Base-by-base conservation (phyloP, 1,140 invertebrate genomes). In the Nixonia krombeini region DNA sequence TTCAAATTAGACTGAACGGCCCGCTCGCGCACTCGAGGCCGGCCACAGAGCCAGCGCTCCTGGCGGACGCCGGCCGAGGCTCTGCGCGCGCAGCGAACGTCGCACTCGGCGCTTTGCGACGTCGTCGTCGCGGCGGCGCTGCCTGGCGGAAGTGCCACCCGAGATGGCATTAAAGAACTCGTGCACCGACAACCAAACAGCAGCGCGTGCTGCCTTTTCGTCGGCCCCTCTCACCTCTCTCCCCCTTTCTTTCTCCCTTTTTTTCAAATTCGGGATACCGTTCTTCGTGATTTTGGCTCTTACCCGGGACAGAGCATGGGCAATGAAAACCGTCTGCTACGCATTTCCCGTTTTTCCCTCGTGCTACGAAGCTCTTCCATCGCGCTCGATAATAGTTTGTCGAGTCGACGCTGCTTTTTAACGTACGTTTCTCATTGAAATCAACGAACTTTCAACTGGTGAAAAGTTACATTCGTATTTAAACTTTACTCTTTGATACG, bases 1-100 rank as follows among this genome's bases (percentile, higher is more conserved):
- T 85, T 85, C 82, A 85, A 85, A 85, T 84, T 85, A 83, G 83
- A 85, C 83, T 85, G 83, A 85, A 74, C 79, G 68, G 77, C 76
- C 75, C 74, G 80, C 78, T 80, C 73, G 76, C 75, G 75, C 65
- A 73, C 62, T 70, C 72, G 77, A 84, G 79, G 76, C 82, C 82
- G 83, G 81, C 76, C 75, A 78, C 78, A 81, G 76, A 73, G 76
- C 61, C 78, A 85, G 84, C 81, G 84, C 80, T 77, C 69, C 76
- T 82, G 56, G 76, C 73, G 82, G 83, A 76, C 69, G 81, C 81
- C 83, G 81, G 79, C 74, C 40, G 78, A 84, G 81, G 67, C 76
- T 83, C 72, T 78, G 78, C 79, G 80, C 80, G 82, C 82, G 83
- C 83, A 81, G 64, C 61, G 40, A 66, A 56, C 40, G 26, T 70